A percentile compares a stretch with the other conserved stretches of the same genome.
Conservation (phyloP, 2,888 invertebrate genomes). For the Calliphora vomitoria region DNA sequence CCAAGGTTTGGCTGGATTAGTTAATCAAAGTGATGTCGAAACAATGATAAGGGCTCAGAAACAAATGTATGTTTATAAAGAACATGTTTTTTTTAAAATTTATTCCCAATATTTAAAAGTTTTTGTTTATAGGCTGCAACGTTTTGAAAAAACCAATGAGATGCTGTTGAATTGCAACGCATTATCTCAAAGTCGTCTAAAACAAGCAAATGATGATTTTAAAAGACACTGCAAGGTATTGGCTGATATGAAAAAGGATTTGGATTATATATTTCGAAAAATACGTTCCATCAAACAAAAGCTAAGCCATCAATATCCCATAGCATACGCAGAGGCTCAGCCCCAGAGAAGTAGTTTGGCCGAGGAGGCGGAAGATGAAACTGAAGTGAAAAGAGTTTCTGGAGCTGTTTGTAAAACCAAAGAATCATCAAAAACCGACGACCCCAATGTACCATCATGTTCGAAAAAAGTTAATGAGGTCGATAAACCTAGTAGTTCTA, state of each 20-base stretch:
- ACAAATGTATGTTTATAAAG: constrained; percentile 89
- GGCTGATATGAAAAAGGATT: constrained; percentile 96
- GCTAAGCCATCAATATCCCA: constrained; percentile 89
- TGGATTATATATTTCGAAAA: constrained; percentile 97
- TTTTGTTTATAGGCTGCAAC: constrained; percentile 89
- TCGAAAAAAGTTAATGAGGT: constrained; percentile 43
- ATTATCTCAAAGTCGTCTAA: constrained; percentile 94
- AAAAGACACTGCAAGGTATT: constrained; percentile 95
- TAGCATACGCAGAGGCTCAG: constrained; percentile 88
- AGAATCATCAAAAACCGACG: constrained; percentile 74
- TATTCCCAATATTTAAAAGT: not conserved
- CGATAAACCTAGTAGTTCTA: constrained; percentile 76
- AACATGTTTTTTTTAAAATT: not conserved
- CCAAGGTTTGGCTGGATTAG: constrained; percentile 96
- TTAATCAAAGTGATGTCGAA: constrained; percentile 95
- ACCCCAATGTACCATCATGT: not conserved
- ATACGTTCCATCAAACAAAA: constrained; percentile 93
- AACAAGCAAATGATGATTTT: constrained; percentile 94
- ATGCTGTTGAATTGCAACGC: constrained; percentile 99
- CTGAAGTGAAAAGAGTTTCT: constrained; percentile 73
- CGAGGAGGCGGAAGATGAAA: constrained; percentile 85
- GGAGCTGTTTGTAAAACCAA: constrained; percentile 77
- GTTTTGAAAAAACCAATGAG: constrained; percentile 99
- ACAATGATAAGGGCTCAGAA: constrained; percentile 95
- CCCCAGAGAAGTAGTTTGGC: constrained; percentile 84